Percentiles rank a stretch among this genome's conserved stretches.
Evolutionary conservation across 2,888 invertebrate species (phyloP).

Genomic region (Chrysopilus asiliformis): DNA sequence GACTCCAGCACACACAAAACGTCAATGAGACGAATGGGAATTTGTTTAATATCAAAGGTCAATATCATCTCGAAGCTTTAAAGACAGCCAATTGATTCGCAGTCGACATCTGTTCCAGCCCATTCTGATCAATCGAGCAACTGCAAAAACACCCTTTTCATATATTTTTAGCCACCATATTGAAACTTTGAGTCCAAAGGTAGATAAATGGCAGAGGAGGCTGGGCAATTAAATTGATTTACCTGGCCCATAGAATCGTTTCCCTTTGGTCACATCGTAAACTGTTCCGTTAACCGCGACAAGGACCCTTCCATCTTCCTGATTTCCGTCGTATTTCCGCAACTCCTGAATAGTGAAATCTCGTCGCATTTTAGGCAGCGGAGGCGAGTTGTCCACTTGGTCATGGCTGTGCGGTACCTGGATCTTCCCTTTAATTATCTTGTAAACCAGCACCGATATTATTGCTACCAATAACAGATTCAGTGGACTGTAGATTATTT

Average conservation of each 20-base stretch:
- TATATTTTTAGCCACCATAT: too few species aligned
- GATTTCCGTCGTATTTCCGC: constrained; percentile 72
- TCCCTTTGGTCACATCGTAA: constrained; percentile 86
- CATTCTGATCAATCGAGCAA: too few species aligned
- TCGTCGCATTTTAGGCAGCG: constrained; percentile 66
- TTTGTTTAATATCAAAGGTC: too few species aligned
- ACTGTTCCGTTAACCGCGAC: constrained; percentile 91
- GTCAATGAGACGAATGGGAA: too few species aligned
- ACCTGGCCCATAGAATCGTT: constrained; percentile 91
- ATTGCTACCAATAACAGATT: constrained; percentile 54
- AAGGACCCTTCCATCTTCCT: constrained; percentile 74
- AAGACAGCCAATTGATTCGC: too few species aligned
- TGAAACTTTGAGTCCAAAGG: too few species aligned
- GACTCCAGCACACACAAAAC: too few species aligned
- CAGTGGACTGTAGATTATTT: constrained; percentile 56
- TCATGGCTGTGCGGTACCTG: constrained; percentile 31
- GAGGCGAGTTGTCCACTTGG: constrained; percentile 15
- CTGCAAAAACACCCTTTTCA: too few species aligned
- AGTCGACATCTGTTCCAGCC: too few species aligned
- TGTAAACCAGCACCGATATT: constrained; percentile 58
- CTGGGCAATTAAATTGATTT: too few species aligned
- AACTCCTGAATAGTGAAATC: constrained; percentile 87
- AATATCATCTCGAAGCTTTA: too few species aligned
- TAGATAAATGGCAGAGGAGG: too few species aligned
- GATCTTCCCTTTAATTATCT: constrained; percentile 50